phyloP scores from a whole-genome alignment of 2,888 invertebrate species.

The Auanema freiburgensis region DNA sequence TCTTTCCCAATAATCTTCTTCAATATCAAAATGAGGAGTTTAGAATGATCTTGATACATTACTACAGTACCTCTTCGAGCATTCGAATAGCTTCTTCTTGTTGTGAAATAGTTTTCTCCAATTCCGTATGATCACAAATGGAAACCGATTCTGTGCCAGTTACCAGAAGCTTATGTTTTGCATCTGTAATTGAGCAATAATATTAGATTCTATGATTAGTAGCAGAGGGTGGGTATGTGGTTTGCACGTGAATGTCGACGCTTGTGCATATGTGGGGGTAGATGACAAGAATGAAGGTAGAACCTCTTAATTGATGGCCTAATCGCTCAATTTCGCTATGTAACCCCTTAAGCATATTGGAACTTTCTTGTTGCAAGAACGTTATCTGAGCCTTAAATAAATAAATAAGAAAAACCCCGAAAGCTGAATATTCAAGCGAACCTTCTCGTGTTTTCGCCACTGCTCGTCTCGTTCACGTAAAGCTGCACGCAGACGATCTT shows the following conservation, averaged over 20 bases:
- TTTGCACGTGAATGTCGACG: too few species aligned
- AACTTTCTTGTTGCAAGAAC: conserved; percentile 48
- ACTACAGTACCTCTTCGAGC: conserved; percentile 26
- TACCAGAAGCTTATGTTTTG: conserved; percentile 24
- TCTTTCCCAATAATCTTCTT: conserved; percentile 27
- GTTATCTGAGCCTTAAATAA: conserved; percentile 42
- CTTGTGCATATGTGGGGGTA: not conserved
- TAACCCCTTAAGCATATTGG: conserved; percentile 46
- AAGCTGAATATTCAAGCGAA: conserved; percentile 1
- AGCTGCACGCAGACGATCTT: conserved; percentile 27
- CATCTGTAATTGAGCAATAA: conserved; percentile 24
- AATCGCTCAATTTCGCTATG: conserved; percentile 53
- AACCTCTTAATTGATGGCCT: conserved; percentile 37
- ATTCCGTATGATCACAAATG: conserved; percentile 23
- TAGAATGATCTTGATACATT: not conserved
- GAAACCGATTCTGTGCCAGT: conserved; percentile 16
- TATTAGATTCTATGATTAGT: not conserved
- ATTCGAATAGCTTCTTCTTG: conserved; percentile 28
- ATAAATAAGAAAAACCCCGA: not conserved
- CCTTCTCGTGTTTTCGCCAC: conserved; percentile 44
- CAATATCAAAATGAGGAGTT: conserved; percentile 7
- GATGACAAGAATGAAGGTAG: not conserved
- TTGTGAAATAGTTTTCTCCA: conserved; percentile 20
- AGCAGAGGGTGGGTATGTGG: not conserved
- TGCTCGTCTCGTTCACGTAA: conserved; percentile 42